Conservation (phyloP, 1,140 invertebrate species). For the Oryctes rhinoceros region DNA sequence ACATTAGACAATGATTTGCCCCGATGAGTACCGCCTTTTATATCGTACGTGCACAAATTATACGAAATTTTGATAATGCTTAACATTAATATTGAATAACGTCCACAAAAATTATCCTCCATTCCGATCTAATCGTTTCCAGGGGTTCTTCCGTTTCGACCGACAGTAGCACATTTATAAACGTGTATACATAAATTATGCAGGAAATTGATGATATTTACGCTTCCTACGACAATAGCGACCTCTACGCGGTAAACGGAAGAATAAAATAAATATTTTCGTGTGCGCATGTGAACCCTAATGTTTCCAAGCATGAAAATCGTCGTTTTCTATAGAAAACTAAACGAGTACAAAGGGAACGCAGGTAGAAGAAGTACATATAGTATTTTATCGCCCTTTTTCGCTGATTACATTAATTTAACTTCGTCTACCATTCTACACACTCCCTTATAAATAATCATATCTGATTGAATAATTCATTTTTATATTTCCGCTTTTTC, state of each 20-base stretch:
- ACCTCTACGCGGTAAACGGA: neutral
- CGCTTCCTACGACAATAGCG: neutral
- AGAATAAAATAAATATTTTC: slow-evolving; percentile 2
- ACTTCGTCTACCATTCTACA: neutral
- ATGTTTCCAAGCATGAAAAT: neutral
- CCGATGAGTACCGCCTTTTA: neutral
- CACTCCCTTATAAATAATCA: slow-evolving; percentile 2
- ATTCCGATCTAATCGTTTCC: neutral
- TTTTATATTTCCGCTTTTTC: slow-evolving; percentile 15
- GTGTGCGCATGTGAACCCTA: neutral
- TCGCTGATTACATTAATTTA: neutral
- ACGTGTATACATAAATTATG: neutral
- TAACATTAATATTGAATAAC: neutral
- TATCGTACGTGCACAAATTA: neutral
- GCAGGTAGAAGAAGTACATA: neutral
- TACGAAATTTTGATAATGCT: neutral
- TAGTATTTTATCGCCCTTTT: neutral
- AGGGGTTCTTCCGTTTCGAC: neutral
- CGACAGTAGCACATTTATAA: neutral
- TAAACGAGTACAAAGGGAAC: neutral
- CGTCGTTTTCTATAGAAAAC: neutral
- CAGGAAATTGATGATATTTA: neutral
- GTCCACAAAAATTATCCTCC: neutral
- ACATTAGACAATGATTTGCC: too few relatives aligned
- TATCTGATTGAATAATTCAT: slow-evolving; percentile 14